These are phyloP conservation scores for Dynastes hyllus DNA, from an alignment of 2,888 invertebrate species.

Conservation along the genomic window DNA sequence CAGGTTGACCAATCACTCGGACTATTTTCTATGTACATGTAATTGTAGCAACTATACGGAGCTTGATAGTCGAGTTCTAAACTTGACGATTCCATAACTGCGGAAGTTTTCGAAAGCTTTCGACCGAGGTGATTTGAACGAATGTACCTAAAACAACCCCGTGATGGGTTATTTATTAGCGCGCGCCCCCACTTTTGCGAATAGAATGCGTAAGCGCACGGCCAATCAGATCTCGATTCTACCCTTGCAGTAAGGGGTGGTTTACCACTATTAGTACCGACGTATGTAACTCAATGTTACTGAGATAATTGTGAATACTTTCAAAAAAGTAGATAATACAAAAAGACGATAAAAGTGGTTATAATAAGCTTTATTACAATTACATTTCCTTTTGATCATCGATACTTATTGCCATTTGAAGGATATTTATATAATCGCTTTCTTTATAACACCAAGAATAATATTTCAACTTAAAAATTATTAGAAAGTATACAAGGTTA, in stretches of 20 bases:
- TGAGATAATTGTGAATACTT: neutral
- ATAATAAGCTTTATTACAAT: too few species aligned
- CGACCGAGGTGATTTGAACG: conserved; percentile 45
- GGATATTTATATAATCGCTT: too few species aligned
- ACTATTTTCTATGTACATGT: conserved; percentile 54
- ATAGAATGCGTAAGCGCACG: conserved; percentile 16
- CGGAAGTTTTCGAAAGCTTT: conserved; percentile 20
- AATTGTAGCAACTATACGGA: conserved; percentile 57
- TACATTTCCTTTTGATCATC: too few species aligned
- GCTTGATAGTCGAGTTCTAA: conserved; percentile 45
- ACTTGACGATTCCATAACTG: conserved; percentile 29
- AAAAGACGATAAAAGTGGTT: too few species aligned
- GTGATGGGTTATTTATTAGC: conserved; percentile 29
- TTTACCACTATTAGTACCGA: neutral
- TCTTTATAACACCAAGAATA: too few species aligned
- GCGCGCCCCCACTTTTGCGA: conserved; percentile 36
- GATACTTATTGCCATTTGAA: too few species aligned
- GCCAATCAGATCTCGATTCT: conserved; percentile 30
- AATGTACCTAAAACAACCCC: conserved; percentile 48
- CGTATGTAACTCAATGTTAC: neutral
- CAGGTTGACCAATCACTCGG: conserved; percentile 40
- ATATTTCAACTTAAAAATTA: too few species aligned
- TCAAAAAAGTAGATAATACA: too few species aligned
- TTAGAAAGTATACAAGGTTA: too few species aligned
- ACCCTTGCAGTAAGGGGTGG: conserved; percentile 40